Base-by-base conservation (phyloP, 2,888 invertebrate species). In the Priocnemis perturbator region DNA sequence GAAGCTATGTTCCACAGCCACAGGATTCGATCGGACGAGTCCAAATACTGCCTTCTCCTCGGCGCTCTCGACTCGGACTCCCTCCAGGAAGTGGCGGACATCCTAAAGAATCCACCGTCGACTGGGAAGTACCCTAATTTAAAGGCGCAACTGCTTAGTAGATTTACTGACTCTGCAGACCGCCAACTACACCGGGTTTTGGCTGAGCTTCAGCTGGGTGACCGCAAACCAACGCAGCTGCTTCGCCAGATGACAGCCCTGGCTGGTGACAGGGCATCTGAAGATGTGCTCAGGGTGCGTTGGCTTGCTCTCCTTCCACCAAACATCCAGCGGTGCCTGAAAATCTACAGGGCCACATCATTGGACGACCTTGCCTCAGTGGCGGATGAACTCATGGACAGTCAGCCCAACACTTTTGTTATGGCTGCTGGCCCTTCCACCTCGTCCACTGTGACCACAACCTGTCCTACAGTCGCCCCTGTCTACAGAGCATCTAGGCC, bases 161-260 rank as follows among this genome's bases (percentile, higher is more conserved):
- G 73, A 0, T 47, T 71, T 9, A 57, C 70, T 4, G 69, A 69
- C 9, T 71, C 75, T 0, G 45, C 61, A 14, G 78, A 77, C 9
- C 57, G 59, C 4, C 69, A 71, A 26, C 44, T 79, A 37, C 67
- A 74, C 50, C 64, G 67, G 30, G 45, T 68, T 2, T 59, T 78
- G 7, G 50, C 77, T 14, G 74, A 75, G 44, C 56, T 73, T 15
- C 74, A 72, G 58, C 73, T 80, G 2, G 77, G 76, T 2, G 62
- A 62, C 44, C 52, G 64, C 17, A 77, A 74, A 44, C 76, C 76
- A 3, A 65, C 73, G 11, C 73, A 76, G 20, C 69, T 74, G 0
- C 57, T 65, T 9, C 53, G 74, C 14, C 71, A 73, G 3, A 69
- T 73, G 74, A 53, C 45, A 15, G n/a, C 56, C 9, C 57, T 71